phyloP scores from a whole-genome alignment of 1,140 invertebrate genomes.

The Magallana angulata region DNA sequence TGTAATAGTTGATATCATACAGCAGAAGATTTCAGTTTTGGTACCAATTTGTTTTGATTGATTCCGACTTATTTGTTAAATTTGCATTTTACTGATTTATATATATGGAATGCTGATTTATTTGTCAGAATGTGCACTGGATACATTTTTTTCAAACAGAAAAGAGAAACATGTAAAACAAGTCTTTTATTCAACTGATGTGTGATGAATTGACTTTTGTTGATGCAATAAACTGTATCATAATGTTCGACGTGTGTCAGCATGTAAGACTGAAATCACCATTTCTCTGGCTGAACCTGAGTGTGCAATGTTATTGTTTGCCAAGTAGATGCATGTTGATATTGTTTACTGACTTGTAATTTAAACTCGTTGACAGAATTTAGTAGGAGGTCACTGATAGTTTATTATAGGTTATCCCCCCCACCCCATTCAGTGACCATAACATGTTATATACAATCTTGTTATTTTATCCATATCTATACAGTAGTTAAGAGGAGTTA shows the following conservation, averaged over 20 bases:
- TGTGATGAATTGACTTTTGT: slow-evolving; percentile 10
- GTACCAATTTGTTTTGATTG: too few species aligned
- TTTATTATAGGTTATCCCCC: neutral
- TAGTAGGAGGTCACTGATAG: neutral
- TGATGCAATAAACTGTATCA: slow-evolving; percentile 12
- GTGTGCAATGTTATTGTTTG: slow-evolving; percentile 28
- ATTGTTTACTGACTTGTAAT: slow-evolving; percentile 16
- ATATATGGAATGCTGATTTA: neutral
- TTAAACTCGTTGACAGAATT: neutral
- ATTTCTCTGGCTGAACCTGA: neutral
- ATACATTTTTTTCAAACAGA: neutral
- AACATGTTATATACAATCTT: slow-evolving; percentile 26
- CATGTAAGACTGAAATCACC: neutral
- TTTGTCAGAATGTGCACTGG: neutral
- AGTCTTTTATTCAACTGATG: neutral
- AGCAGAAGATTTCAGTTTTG: too few species aligned
- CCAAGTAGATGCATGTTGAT: slow-evolving; percentile 19
- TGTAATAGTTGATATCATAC: too few species aligned
- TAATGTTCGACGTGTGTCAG: neutral
- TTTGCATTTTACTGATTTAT: slow-evolving; percentile 3
- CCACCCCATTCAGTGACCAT: neutral
- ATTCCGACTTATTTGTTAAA: too few species aligned
- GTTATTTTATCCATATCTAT: slow-evolving; percentile 15
- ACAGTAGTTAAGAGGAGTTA: neutral
- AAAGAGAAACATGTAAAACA: neutral